Evolutionary conservation across 1,140 invertebrate species (phyloP).

Genomic region (Penaeus vannamei): DNA sequence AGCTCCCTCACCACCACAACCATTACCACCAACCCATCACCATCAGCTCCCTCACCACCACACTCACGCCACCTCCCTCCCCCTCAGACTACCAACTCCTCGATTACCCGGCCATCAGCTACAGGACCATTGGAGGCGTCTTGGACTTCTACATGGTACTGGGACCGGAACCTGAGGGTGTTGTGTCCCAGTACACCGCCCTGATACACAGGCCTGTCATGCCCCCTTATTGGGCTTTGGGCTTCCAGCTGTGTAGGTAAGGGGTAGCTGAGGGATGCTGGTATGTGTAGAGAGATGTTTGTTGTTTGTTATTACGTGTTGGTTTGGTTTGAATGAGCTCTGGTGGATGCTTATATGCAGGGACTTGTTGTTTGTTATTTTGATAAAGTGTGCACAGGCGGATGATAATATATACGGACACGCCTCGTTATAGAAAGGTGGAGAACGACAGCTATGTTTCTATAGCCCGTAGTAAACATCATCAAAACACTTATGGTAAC

Average conservation of each 20-base stretch:
- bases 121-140: constrained; percentile 71
- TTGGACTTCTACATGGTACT: constrained; percentile 72
- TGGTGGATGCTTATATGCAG: not conserved
- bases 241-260: constrained; percentile 74
- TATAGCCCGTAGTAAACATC: too few species aligned
- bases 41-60: too few species aligned
- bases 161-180: constrained; percentile 72
- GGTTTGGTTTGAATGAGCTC: not conserved
- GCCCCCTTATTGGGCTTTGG: constrained; percentile 74
- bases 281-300: not conserved
- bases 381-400: not conserved
- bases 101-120: constrained; percentile 70
- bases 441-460: too few species aligned
- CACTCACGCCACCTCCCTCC: too few species aligned
- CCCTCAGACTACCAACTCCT: constrained; percentile 64
- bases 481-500: too few species aligned
- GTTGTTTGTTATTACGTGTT: not conserved
- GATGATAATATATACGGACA: too few species aligned
- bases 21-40: too few species aligned
- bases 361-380: not conserved
- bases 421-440: too few species aligned
- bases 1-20: too few species aligned
- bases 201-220: constrained; percentile 70
- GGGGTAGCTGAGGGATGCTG: not conserved
- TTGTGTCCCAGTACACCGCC: constrained; percentile 73